Percentiles rank a stretch among this genome's conserved stretches.
These are phyloP conservation scores for Rapana venosa DNA, from an alignment of 2,888 invertebrate species.

Conservation along the genomic window DNA sequence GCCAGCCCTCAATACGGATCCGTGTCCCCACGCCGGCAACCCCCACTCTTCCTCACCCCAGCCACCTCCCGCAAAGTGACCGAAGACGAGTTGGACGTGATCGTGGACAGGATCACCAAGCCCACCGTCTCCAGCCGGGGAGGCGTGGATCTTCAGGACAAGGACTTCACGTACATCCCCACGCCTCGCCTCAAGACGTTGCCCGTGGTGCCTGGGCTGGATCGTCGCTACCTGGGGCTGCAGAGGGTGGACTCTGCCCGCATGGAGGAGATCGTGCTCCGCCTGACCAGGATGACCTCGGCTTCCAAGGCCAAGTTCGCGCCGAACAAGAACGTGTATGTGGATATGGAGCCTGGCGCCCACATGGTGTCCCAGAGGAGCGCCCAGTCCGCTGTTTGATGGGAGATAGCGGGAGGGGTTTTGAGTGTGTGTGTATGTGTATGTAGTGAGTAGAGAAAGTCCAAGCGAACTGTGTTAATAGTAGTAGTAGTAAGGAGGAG, in stretches of 20 bases:
- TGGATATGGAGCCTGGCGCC: slow-evolving; percentile 55
- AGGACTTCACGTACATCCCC: slow-evolving; percentile 63
- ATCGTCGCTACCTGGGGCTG: slow-evolving; percentile 61
- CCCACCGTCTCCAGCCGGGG: slow-evolving; percentile 70
- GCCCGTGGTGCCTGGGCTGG: slow-evolving; percentile 64
- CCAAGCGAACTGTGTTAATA: no score
- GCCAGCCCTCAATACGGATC: slow-evolving; percentile 36
- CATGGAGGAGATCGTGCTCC: slow-evolving; percentile 63
- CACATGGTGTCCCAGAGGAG: slow-evolving; percentile 44
- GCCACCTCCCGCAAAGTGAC: slow-evolving; percentile 53
- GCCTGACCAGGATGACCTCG: slow-evolving; percentile 67
- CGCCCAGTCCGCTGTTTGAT: not conserved
- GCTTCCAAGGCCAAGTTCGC: slow-evolving; percentile 68
- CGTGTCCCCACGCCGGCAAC: slow-evolving; percentile 10
- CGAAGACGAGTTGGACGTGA: slow-evolving; percentile 56
- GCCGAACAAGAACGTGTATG: slow-evolving; percentile 65
- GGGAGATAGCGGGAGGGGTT: no score
- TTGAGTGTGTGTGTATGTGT: no score
- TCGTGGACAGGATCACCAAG: slow-evolving; percentile 63
- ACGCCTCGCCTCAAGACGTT: slow-evolving; percentile 64
- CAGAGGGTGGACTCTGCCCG: slow-evolving; percentile 58
- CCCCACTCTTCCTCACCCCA: slow-evolving; percentile 45
- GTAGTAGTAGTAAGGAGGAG: no score
- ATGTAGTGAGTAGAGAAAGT: no score
- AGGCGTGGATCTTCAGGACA: slow-evolving; percentile 57